Base-by-base conservation (phyloP, 2,113 vertebrate genomes). In the Panurus biarmicus region DNA sequence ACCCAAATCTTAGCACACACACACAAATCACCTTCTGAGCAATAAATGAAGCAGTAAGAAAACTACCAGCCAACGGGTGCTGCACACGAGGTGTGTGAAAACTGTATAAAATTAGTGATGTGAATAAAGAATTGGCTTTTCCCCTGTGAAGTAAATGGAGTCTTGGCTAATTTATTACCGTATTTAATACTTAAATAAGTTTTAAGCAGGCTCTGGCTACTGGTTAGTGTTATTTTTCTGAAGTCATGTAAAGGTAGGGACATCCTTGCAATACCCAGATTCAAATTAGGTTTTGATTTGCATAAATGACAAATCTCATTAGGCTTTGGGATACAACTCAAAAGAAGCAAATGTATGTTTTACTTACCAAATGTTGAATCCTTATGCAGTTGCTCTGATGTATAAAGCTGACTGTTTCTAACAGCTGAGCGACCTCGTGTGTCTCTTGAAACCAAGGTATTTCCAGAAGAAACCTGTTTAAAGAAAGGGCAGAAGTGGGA, bases 391-490 rank as follows among this genome's bases (percentile, higher is more conserved):
- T 96, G 81, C 14, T 95, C 82, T 17, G 79, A 40, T 19, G 88
- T 40, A 35, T 72, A 95, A 66, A 96, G 84, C 58, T 98, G 97
- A 94, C 96, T 97, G 3, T 94, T 98, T 94, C 98, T 98, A 64
- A 97, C 33, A 29, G 97, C 95, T 87, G 98, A 97, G 29, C 87
- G 97, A 64, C 98, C 97, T 95, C 93, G 96, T 57, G 97, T 71
- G 58, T 97, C 97, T 35, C 73, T 97, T 92, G 97, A 96, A 35
- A 97, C 91, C 76, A 94, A 70, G 57, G 92, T 58, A n/a, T 84
- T 87, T 88, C 89, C 96, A 44, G 90, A 44, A 51, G 95, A 95
- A 82, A 89, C 76, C 97, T 97, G 53, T n/a, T 91, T 83, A 35
- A 65, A 54, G 35, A 65, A 61, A 88, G 42, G 51, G 25, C 33